These are phyloP conservation scores for Ctenochaetus hawaiiensis DNA, from an alignment of 2,797 vertebrate genomes.

Conservation along the genomic window DNA sequence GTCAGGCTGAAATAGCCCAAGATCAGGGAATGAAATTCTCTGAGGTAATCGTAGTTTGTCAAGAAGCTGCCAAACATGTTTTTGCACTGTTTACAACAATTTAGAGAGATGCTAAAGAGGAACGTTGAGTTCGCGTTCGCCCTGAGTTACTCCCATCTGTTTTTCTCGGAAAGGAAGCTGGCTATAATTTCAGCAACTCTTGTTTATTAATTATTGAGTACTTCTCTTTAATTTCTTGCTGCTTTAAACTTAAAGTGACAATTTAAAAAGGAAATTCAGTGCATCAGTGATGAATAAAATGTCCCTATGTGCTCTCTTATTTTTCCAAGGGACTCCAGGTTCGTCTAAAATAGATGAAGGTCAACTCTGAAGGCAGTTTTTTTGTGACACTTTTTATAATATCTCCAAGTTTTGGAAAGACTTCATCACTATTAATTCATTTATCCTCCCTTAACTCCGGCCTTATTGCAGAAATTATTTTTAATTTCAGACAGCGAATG, in stretches of 20 bases:
- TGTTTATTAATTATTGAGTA: slow-evolving; percentile 59
- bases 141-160: slow-evolving; percentile 33
- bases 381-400: slow-evolving; percentile 24
- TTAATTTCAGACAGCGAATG: slow-evolving; percentile 56
- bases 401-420: slow-evolving; percentile 55
- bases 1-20: slow-evolving; percentile 27
- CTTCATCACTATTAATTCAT: slow-evolving; percentile 48
- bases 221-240: slow-evolving; percentile 32
- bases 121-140: slow-evolving; percentile 24
- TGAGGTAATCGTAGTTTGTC: slow-evolving; percentile 38
- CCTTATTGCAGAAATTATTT: slow-evolving; percentile 56
- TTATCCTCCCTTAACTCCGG: slow-evolving; percentile 20
- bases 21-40: slow-evolving; percentile 40
- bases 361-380: slow-evolving; percentile 41
- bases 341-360: slow-evolving; percentile 36
- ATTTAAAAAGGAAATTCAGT: slow-evolving; percentile 11
- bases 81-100: slow-evolving; percentile 40
- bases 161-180: slow-evolving; percentile 14
- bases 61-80: slow-evolving; percentile 28
- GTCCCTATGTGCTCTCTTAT: not conserved
- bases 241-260: slow-evolving; percentile 47
- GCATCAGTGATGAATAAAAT: slow-evolving; percentile 2
- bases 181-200: slow-evolving; percentile 36
- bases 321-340: slow-evolving; percentile 9
- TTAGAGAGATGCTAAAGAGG: slow-evolving; percentile 38